These are phyloP conservation scores for Sitta europaea DNA, from an alignment of 2,113 vertebrate genomes.

Conservation along the genomic window DNA sequence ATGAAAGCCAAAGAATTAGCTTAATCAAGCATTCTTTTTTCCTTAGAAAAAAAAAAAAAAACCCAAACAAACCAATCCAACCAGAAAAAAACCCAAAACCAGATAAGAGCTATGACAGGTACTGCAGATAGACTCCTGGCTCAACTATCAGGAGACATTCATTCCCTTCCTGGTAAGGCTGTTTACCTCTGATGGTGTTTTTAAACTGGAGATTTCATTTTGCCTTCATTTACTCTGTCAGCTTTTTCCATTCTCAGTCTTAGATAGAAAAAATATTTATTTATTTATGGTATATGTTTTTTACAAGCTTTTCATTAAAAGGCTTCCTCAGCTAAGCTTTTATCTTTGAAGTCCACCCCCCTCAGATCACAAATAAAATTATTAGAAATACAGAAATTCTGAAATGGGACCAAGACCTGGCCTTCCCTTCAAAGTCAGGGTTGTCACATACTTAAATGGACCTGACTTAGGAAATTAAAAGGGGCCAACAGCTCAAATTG, in stretches of 20 bases:
- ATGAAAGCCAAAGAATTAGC: background rate
- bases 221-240: background rate
- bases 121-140: background rate
- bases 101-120: background rate
- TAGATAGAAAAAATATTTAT: too few species aligned
- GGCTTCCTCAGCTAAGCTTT: background rate
- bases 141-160: background rate
- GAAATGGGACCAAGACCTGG: background rate
- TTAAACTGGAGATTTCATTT: background rate
- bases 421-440: background rate
- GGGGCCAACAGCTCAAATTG: background rate
- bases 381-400: background rate
- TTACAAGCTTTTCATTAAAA: background rate
- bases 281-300: background rate
- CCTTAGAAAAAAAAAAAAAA: background rate
- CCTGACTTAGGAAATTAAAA: background rate
- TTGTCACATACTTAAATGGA: background rate
- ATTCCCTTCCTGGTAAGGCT: background rate
- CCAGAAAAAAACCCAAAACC: background rate
- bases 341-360: background rate
- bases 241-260: background rate
- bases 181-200: background rate
- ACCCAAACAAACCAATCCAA: background rate
- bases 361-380: background rate
- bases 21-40: background rate